These are phyloP conservation scores for Anagrus nilaparvatae DNA, from an alignment of 1,140 invertebrate species.

Conservation along the genomic window DNA sequence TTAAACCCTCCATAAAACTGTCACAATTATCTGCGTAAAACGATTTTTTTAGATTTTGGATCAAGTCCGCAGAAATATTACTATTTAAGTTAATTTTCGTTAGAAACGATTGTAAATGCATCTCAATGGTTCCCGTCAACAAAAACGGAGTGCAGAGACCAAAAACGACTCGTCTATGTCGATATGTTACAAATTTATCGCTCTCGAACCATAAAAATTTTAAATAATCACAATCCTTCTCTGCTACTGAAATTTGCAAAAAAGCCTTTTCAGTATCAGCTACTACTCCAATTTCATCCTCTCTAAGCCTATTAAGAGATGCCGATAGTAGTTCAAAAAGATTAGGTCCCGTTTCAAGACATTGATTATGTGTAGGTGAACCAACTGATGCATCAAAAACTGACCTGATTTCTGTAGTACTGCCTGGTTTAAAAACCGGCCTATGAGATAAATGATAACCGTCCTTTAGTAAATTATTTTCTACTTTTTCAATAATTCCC, in stretches of 20 bases:
- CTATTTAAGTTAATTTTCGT: too few species aligned
- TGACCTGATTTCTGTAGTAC: too few species aligned
- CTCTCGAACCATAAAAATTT: slow-evolving; percentile 30
- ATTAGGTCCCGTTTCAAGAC: slow-evolving; percentile 22
- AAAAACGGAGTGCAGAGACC: slow-evolving; percentile 24
- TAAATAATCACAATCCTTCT: slow-evolving; percentile 24
- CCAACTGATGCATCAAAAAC: slow-evolving; percentile 9
- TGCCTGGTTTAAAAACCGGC: too few species aligned
- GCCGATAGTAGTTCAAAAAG: slow-evolving; percentile 29
- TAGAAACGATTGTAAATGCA: background rate
- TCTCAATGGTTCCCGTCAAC: slow-evolving; percentile 15
- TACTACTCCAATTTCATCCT: too few species aligned
- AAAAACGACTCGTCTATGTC: too few species aligned
- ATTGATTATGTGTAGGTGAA: slow-evolving; percentile 16
- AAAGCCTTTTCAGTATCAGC: too few species aligned
- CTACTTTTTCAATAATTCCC: too few species aligned
- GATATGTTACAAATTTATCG: too few species aligned
- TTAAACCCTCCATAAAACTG: slow-evolving; percentile 20
- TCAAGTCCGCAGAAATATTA: background rate
- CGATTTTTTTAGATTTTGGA: slow-evolving; percentile 5
- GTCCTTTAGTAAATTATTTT: too few species aligned
- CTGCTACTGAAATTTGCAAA: too few species aligned
- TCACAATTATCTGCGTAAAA: slow-evolving; percentile 17
- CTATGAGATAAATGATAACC: too few species aligned
- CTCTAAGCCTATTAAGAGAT: slow-evolving; percentile 22